Percentiles rank a stretch among this genome's conserved stretches.
Evolutionary conservation across 2,113 vertebrate species (phyloP).

Genomic region (Pteruthius melanotis): DNA sequence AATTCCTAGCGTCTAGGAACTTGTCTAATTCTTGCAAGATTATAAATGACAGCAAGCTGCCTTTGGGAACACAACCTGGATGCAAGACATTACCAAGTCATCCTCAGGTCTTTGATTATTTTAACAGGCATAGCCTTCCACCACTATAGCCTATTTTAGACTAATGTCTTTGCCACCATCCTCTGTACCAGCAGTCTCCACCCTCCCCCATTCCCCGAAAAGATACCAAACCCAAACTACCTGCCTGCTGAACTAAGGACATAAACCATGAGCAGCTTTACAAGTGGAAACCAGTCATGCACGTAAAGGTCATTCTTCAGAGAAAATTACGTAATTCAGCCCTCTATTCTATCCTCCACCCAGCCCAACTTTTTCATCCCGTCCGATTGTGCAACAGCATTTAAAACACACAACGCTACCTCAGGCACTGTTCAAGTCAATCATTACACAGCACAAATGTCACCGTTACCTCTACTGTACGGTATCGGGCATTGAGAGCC

Average conservation of each 20-base stretch:
- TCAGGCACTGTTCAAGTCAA: rapidly evolving
- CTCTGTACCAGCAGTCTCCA: not conserved
- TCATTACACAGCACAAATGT: not conserved
- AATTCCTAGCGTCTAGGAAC: not conserved
- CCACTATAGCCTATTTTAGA: not conserved
- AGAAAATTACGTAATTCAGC: not conserved
- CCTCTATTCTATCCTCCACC: not conserved
- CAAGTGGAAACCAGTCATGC: not conserved
- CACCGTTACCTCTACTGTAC: rapidly evolving
- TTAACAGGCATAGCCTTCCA: not conserved
- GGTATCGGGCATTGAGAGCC: rapidly evolving
- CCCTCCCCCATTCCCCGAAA: rapidly evolving
- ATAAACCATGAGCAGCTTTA: not conserved
- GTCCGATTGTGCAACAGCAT: not conserved
- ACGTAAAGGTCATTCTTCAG: not conserved
- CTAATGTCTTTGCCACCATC: not conserved
- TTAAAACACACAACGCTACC: rapidly evolving
- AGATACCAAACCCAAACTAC: not conserved
- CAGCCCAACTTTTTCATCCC: not conserved
- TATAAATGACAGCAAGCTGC: not conserved
- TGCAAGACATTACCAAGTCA: not conserved
- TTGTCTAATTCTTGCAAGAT: not conserved
- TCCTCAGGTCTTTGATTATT: not conserved
- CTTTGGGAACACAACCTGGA: not conserved
- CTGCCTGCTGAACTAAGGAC: not conserved